A percentile compares a stretch with the other conserved stretches of the same genome.
Conservation (phyloP, 2,888 invertebrate species). For the Baronia brevicornis region DNA sequence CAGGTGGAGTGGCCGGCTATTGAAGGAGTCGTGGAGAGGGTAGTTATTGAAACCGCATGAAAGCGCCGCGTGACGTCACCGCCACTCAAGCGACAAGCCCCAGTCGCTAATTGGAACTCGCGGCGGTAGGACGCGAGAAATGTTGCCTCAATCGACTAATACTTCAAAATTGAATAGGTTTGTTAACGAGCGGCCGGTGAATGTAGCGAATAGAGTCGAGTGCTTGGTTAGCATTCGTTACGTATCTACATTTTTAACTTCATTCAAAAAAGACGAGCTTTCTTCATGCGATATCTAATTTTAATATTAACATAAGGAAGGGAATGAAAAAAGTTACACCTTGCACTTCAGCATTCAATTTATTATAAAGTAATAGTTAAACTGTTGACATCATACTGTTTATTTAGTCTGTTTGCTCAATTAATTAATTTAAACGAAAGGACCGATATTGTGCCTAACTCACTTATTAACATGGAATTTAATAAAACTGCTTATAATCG, state of each 20-base stretch:
- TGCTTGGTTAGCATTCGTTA: conserved; percentile 45
- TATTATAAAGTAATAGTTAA: too few relatives aligned
- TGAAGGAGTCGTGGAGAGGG: conserved; percentile 70
- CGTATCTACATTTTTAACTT: conserved; percentile 29
- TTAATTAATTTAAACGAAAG: too few relatives aligned
- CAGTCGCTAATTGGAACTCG: conserved; percentile 74
- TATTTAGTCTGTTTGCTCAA: too few relatives aligned
- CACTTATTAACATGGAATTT: too few relatives aligned
- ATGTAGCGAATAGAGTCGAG: conserved; percentile 56
- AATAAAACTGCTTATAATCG: too few relatives aligned
- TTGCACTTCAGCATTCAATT: too few relatives aligned
- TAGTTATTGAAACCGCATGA: conserved; percentile 71
- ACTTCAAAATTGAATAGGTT: conserved; percentile 71
- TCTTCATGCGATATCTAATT: conserved; percentile 13
- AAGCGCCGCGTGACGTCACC: conserved; percentile 69
- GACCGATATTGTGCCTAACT: too few relatives aligned
- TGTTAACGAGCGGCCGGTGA: conserved; percentile 69
- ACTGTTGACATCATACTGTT: too few relatives aligned
- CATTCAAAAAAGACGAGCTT: conserved; percentile 25
- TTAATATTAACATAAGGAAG: too few relatives aligned
- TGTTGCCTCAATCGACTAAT: conserved; percentile 70
- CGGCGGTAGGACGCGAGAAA: conserved; percentile 68
- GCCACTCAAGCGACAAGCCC: conserved; percentile 64
- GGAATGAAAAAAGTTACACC: too few relatives aligned
- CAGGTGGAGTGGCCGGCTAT: conserved; percentile 69